Evolutionary conservation across 2,797 vertebrate genomes (phyloP).

Genomic region (Premnoplex brunnescens): DNA sequence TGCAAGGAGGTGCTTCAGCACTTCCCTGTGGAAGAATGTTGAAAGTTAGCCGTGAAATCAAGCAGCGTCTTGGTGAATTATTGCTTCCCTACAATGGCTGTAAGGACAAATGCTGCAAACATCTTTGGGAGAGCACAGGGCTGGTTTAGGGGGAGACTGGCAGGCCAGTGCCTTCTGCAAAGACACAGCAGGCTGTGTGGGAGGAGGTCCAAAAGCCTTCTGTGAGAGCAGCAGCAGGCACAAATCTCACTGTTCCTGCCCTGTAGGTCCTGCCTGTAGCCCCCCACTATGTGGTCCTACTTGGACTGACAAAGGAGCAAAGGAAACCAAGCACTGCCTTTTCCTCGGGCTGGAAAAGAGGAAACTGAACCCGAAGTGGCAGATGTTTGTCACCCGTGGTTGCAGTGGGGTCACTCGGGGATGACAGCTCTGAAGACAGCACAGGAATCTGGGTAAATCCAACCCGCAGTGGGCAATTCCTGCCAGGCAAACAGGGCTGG

Average conservation of each 20-base stretch:
- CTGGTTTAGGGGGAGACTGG: neutral
- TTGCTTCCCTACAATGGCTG: neutral
- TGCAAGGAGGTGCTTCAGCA: neutral
- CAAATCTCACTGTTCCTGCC: neutral
- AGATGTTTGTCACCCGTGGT: neutral
- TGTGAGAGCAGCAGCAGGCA: neutral
- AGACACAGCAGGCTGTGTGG: neutral
- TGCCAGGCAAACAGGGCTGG: neutral
- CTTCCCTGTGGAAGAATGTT: neutral
- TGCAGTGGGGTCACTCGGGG: neutral
- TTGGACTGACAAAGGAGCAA: neutral
- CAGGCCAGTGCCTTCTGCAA: neutral
- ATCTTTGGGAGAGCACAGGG: neutral
- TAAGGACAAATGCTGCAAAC: neutral
- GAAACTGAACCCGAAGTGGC: neutral
- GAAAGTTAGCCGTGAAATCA: neutral
- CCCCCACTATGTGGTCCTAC: neutral
- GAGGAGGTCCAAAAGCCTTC: neutral
- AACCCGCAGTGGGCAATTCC: neutral
- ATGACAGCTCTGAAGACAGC: neutral
- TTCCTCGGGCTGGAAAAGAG: neutral
- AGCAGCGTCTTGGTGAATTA: neutral
- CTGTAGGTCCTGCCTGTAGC: neutral
- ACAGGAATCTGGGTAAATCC: accelerated
- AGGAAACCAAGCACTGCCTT: neutral